Base-by-base conservation (phyloP, 2,113 vertebrate genomes). In the Corapipo altera region DNA sequence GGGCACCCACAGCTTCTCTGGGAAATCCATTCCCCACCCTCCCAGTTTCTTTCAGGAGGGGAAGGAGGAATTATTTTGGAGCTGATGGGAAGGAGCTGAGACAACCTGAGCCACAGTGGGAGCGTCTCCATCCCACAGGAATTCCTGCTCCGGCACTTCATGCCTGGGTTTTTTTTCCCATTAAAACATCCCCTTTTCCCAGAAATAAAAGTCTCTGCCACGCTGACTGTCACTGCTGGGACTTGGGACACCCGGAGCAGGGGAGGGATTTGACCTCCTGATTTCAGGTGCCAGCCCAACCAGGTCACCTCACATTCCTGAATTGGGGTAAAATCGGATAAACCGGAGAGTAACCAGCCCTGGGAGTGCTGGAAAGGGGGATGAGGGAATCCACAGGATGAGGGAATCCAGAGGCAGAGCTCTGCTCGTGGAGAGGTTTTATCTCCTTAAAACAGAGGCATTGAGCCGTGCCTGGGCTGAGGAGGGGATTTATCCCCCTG, bases 401-500 rank as follows among this genome's bases (percentile, higher is more conserved):
- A 27, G 65, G 16, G 15, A 61, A 66, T 51, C 37, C 35, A 84
- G 58, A 39, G 72, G 27, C 44, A 27, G 59, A 85, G 17, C 41
- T 75, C 67, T 55, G 76, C 21, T 80, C n/a, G 37, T 49, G 32
- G 41, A 54, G 81, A 61, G 81, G 49, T 33, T 94, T 96, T 91
- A 85, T 75, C 94, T 92, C 85, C 6, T 82, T 58, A 78, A 81
- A 90, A 81, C 88, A 91, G 91, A 58, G 4, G 21, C 87, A 6
- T 65, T 28, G 93, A 54, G 65, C 46, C 35, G 43, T 66, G 85
- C 88, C 65, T 43, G 82, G 57, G 70, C 75, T 5, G 11, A 54
- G 27, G 2, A 33, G 21, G 54, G 80, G 62, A 37, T 59, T 44
- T 24, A 82, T 85, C n/a, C 28, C 78, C 37, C 39, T 23, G 67